Evolutionary conservation across 2,888 invertebrate species (phyloP).

Genomic region (Thelaira solivaga): DNA sequence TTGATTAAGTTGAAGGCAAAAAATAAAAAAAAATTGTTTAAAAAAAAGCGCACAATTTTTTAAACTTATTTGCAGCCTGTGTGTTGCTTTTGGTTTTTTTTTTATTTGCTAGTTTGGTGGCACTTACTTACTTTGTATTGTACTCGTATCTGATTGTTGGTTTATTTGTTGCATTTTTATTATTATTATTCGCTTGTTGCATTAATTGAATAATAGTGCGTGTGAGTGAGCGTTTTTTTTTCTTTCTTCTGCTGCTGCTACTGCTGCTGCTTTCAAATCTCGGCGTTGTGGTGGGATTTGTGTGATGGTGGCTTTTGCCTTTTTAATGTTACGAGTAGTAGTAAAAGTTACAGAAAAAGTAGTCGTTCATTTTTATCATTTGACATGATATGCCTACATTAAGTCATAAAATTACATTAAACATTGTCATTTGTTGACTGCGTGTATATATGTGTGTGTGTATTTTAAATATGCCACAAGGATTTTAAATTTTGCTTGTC

Average conservation of each 20-base stretch:
- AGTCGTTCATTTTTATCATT: conserved; percentile 60
- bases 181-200: conserved; percentile 61
- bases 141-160: neutral
- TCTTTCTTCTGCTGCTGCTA: neutral
- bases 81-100: neutral
- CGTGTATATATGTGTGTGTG: neutral
- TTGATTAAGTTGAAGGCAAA: conserved; percentile 38
- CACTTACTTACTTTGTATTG: no score
- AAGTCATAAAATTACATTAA: conserved; percentile 62
- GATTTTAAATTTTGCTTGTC: conserved; percentile 41
- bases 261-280: no score
- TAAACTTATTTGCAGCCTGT: conserved; percentile 20
- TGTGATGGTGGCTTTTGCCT: neutral
- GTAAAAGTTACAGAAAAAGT: conserved; percentile 44
- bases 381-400: conserved; percentile 63
- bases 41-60: conserved; percentile 5
- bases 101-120: conserved; percentile 46
- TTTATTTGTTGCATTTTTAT: conserved; percentile 38
- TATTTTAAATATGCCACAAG: conserved; percentile 20
- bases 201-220: conserved; percentile 55
- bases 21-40: neutral
- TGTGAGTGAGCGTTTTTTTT: conserved; percentile 25
- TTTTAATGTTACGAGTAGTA: conserved; percentile 12
- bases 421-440: conserved; percentile 41
- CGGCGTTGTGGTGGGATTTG: neutral